Base-by-base conservation (phyloP, 2,797 vertebrate species). In the Masticophis lateralis region DNA sequence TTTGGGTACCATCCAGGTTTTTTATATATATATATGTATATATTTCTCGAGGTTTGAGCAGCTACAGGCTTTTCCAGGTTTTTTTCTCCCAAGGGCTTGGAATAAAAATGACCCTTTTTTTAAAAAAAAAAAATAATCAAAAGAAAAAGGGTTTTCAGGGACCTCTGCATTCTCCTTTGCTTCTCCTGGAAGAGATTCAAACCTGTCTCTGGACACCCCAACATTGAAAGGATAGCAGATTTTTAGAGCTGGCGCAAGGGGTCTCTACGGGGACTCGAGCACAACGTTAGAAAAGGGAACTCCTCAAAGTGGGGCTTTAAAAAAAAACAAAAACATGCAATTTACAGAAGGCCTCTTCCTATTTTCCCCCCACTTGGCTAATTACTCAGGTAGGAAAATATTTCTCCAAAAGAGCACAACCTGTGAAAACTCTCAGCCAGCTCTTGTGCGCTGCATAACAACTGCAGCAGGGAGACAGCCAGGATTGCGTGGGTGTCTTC, bases 131-230 rank as follows among this genome's bases (percentile, higher is more conserved):
- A 1, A 37, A 37, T 37, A 37, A 63, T 5, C 6, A 2, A 60
- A 87, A 32, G 3, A 28, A n/a, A 51, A 69, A 55, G 69, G 69
- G 28, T 91, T 89, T 43, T 79, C 13, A 28, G 86, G 74, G 27
- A 47, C 55, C 51, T 74, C 13, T 83, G 16, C 69, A 22, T 18
- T 37, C 57, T 47, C 37, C 0, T 25, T 28, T 89, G 63, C 37
- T n/a, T 56, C 56, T 89, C 25, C n/a, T 0, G 12, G 57, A 79
- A 27, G 47, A 57, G 4, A 9, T n/a, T n/a, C 14, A 5, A 1
- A 10, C 0, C 0, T 56, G 9, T 22, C 43, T 74, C 51, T 4
- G 10, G 63, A 22, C 22, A 55, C 25, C 0, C 1, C 16, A 11
- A 22, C 8, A 4, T 61, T 88, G 25, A 11, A 37, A 32, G 12